Evolutionary conservation across 2,888 invertebrate genomes (phyloP).

Genomic region (Dryobota labecula): DNA sequence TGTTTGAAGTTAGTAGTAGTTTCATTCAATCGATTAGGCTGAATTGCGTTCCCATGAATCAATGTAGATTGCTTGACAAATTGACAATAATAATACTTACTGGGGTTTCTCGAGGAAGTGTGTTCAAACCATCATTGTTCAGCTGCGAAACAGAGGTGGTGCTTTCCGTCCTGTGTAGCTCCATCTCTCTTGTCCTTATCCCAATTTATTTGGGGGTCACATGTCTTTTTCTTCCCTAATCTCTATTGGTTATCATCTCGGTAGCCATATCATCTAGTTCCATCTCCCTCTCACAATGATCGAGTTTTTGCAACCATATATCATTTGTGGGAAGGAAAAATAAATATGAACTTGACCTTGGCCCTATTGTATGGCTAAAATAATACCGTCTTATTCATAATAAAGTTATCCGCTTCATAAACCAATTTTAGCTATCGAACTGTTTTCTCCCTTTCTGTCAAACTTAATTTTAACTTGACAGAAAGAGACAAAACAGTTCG

Average conservation of each 20-base stretch:
- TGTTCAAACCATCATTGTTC: constrained; percentile 23
- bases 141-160: background rate
- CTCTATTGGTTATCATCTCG: background rate
- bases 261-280: background rate
- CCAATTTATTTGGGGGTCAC: background rate
- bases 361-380: background rate
- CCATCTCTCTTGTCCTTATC: background rate
- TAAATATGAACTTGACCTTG: background rate
- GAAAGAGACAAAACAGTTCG: no score
- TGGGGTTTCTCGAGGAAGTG: background rate
- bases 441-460: no score
- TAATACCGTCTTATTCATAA: no score
- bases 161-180: background rate
- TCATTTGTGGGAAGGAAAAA: background rate
- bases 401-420: no score
- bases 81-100: constrained; percentile 8
- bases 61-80: constrained; percentile 10
- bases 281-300: background rate
- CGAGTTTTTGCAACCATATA: background rate
- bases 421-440: no score
- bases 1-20: constrained; percentile 34
- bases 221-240: background rate
- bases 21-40: constrained; percentile 27
- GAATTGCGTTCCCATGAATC: constrained; percentile 24
- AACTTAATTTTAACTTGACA: no score